These are phyloP conservation scores for Gymnogyps californianus DNA, from an alignment of 2,113 vertebrate genomes.

Conservation along the genomic window DNA sequence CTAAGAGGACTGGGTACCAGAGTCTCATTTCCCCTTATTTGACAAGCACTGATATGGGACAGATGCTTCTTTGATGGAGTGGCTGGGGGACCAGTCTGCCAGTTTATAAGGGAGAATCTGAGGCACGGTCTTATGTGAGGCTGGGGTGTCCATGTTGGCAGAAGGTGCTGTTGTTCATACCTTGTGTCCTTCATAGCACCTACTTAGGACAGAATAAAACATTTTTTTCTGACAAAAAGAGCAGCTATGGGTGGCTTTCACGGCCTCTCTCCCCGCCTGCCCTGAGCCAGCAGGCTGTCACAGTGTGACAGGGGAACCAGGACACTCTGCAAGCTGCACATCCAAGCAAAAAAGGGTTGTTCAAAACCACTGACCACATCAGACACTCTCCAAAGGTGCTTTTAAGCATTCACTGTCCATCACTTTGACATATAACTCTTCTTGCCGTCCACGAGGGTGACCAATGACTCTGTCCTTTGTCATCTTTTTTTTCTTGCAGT, in stretches of 20 bases:
- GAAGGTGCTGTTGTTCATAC: not conserved
- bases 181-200: not conserved
- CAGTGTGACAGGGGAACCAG: not conserved
- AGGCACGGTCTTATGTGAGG: not conserved
- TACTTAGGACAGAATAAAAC: not conserved
- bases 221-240: not conserved
- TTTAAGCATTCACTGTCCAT: not conserved
- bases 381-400: not conserved
- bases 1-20: no score
- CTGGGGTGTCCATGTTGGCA: not conserved
- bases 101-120: not conserved
- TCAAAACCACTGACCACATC: not conserved
- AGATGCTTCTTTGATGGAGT: not conserved
- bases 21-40: rapidly evolving
- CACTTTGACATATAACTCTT: not conserved
- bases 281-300: not conserved
- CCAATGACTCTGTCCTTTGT: not conserved
- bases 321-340: not conserved
- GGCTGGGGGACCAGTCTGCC: not conserved
- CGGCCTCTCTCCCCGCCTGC: not conserved
- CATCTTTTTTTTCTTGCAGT: not conserved
- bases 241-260: not conserved
- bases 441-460: not conserved
- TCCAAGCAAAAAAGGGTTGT: not conserved
- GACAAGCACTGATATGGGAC: not conserved